phyloP scores from a whole-genome alignment of 2,113 vertebrate genomes.

The Barbus barbus region DNA sequence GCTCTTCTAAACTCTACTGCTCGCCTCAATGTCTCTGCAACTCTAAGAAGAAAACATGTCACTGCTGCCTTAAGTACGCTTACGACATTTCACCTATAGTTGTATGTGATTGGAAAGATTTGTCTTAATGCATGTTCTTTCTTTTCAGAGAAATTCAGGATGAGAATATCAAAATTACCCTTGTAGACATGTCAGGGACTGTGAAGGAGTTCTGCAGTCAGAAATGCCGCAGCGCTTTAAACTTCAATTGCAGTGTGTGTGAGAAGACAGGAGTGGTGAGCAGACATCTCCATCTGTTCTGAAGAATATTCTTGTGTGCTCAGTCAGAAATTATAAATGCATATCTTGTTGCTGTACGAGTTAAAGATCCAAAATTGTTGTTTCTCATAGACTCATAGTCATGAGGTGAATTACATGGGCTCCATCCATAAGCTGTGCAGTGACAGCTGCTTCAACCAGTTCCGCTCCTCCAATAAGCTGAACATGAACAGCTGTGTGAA shows the following conservation, averaged over 20 bases:
- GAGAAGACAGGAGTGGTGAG: conserved; percentile 86
- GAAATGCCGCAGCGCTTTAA: conserved; percentile 84
- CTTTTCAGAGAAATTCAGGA: conserved; percentile 83
- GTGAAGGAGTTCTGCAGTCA: conserved; percentile 95
- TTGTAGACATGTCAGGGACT: conserved; percentile 81
- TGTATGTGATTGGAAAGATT: background rate
- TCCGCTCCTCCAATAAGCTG: conserved; percentile 81
- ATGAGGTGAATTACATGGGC: conserved; percentile 91
- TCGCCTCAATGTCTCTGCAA: conserved; percentile 84
- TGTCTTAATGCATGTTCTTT: conserved; percentile 72
- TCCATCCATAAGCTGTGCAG: conserved; percentile 91
- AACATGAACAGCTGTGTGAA: conserved; percentile 83
- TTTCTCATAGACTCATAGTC: conserved; percentile 78
- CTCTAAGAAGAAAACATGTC: conserved; percentile 81
- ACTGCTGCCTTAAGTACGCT: conserved; percentile 90
- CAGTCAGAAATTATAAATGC: background rate
- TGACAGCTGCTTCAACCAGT: conserved; percentile 89
- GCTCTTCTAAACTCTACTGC: conserved; percentile 82
- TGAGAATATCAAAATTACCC: conserved; percentile 86
- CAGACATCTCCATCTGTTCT: background rate
- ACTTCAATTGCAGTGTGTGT: conserved; percentile 93
- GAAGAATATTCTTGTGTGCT: background rate
- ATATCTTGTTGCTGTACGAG: background rate
- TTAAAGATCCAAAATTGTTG: background rate
- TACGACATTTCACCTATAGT: background rate